Evolutionary conservation across 2,797 vertebrate species (phyloP), one percentile per base, ranked within the genome.

Genomic region (Leuciscus waleckii): DNA sequence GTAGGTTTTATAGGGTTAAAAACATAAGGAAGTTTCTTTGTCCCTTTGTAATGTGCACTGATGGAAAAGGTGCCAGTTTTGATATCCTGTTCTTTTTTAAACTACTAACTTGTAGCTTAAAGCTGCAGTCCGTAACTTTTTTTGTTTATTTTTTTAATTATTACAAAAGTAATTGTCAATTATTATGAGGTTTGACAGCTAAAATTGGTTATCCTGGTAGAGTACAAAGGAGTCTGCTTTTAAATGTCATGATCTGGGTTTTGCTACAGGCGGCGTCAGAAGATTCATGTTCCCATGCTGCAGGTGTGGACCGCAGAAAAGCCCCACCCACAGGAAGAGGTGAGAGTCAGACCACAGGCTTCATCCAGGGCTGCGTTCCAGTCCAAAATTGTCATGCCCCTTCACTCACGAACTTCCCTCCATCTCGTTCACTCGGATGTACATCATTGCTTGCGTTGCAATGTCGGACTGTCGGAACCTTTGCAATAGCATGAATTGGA

Each of bases 231-330:
- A 56, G 43, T 56, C 51, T 56, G 21, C 49, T 76, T 21, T 56
- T 29, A 76, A 70, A 61, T 70, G 29, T 79, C 5, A 70, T 70
- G 35, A 6, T 79, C 13, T 76, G 26, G 65, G 2, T 41, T 69
- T 3, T 89, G 63, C 92, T 92, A 81, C 90, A 99, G 98, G 91
- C 95, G 96, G 80, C 95, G 98, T 81, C 96, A 97, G 79, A 99
- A 99, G 93, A 97, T 94, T 58, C 98, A 99, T 0, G 95, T 99
- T 7, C 93, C 96, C 46, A 97, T 99, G 97, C 93, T 99, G 29
- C 98, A 99, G 85, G 97, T 99, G 56, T 99, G 98, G 98, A 97
- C 96, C 0, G 97, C 97, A 83, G 98, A 99, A 89, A 98, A 99
- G 87, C 98, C 98, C 63, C 98, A 99, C 90, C 97, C 96, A 65